These are phyloP conservation scores for Acanthochromis polyacanthus DNA, from an alignment of 2,113 vertebrate genomes.

Conservation along the genomic window DNA sequence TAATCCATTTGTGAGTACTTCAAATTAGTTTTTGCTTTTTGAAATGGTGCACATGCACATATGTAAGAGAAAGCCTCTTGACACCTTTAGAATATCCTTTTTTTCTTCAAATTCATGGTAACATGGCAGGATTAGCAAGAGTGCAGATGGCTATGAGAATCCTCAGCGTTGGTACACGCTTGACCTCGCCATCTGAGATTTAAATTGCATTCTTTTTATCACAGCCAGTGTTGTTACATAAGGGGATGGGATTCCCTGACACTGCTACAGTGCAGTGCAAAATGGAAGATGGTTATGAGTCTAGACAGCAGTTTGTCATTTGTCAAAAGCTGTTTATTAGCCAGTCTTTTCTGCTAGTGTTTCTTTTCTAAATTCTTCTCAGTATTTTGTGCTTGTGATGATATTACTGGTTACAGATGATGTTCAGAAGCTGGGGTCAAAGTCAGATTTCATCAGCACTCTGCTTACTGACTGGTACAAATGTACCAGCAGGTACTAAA, in stretches of 20 bases:
- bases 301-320: slow-evolving; percentile 2
- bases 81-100: too few relatives aligned
- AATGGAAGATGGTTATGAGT: not conserved
- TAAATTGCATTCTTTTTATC: slow-evolving; percentile 30
- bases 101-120: not conserved
- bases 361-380: not conserved
- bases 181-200: slow-evolving; percentile 2
- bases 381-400: not conserved
- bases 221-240: slow-evolving; percentile 55
- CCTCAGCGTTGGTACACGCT: slow-evolving; percentile 4
- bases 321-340: slow-evolving; percentile 6
- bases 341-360: not conserved
- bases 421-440: not conserved
- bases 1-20: too few relatives aligned
- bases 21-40: too few relatives aligned
- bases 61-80: too few relatives aligned
- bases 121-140: not conserved
- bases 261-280: slow-evolving; percentile 2
- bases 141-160: slow-evolving; percentile 17
- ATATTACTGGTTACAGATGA: not conserved
- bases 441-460: slow-evolving; percentile 30
- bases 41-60: too few relatives aligned
- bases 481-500: slow-evolving; percentile 40
- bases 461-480: slow-evolving; percentile 19
- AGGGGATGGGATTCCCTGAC: slow-evolving; percentile 54